phyloP scores from a whole-genome alignment of 2,888 invertebrate species.

The Polyommatus iphigenia region DNA sequence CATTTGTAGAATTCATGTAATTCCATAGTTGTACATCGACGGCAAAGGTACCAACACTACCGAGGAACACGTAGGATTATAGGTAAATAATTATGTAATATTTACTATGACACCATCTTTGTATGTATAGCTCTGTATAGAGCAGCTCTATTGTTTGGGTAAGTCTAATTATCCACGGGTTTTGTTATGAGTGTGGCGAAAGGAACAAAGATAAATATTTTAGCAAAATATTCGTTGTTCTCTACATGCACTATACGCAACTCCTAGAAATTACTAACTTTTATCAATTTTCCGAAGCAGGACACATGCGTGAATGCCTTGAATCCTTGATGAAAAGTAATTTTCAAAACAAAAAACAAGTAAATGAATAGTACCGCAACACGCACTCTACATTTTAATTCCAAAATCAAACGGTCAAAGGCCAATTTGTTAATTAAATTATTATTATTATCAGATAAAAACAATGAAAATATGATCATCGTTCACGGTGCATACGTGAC shows the following conservation, averaged over 20 bases:
- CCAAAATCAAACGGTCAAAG: neutral
- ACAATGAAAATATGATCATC: neutral
- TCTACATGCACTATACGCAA: neutral
- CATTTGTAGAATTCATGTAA: neutral
- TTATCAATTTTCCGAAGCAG: neutral
- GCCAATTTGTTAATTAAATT: neutral
- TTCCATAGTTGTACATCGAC: constrained; percentile 1
- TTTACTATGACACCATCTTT: constrained; percentile 41
- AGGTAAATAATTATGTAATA: constrained; percentile 41
- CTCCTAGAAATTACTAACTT: too few relatives aligned
- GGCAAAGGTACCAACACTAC: neutral
- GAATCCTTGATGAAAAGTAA: neutral
- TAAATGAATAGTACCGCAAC: neutral
- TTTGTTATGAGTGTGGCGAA: constrained; percentile 10
- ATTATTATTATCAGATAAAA: neutral
- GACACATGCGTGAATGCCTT: neutral
- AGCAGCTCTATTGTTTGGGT: constrained; percentile 1
- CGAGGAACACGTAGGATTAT: constrained; percentile 35
- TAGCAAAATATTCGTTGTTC: neutral
- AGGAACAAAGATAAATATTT: neutral
- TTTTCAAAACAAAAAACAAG: neutral
- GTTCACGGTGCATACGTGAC: constrained; percentile 41
- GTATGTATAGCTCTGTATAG: neutral
- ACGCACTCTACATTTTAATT: neutral
- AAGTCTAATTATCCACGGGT: constrained; percentile 10